Evolutionary conservation across 2,113 vertebrate species (phyloP).

Genomic region (Muntiacus muntjak): DNA sequence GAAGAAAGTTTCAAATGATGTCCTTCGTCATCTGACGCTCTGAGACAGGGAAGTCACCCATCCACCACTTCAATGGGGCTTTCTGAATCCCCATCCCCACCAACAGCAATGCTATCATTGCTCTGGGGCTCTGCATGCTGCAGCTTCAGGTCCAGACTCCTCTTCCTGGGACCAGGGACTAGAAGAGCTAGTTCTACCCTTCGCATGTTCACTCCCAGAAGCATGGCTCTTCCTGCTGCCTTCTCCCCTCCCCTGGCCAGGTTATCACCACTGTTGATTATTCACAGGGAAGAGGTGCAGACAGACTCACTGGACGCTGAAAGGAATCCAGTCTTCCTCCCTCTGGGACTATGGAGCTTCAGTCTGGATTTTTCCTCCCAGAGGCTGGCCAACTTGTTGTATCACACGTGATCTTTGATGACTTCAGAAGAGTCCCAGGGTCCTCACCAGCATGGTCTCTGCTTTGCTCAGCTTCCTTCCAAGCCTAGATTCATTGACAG

Average conservation of each 20-base stretch:
- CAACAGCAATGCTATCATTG: fast-evolving
- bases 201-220: neutral
- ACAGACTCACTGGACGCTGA: neutral
- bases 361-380: neutral
- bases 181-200: neutral
- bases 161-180: neutral
- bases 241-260: neutral
- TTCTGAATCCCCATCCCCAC: neutral
- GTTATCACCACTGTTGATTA: neutral
- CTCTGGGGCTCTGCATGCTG: neutral
- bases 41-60: neutral
- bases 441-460: neutral
- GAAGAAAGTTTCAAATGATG: neutral
- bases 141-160: neutral
- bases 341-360: neutral
- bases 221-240: neutral
- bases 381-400: neutral
- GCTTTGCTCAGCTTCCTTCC: neutral
- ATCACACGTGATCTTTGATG: neutral
- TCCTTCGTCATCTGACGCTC: neutral
- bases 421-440: neutral
- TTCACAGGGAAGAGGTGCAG: neutral
- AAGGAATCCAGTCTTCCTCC: neutral
- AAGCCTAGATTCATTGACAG: neutral
- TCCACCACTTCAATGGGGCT: neutral